Percentiles rank a stretch among this genome's conserved stretches.
These are phyloP conservation scores for Pleuronectes platessa DNA, from an alignment of 2,113 vertebrate species.

Conservation along the genomic window DNA sequence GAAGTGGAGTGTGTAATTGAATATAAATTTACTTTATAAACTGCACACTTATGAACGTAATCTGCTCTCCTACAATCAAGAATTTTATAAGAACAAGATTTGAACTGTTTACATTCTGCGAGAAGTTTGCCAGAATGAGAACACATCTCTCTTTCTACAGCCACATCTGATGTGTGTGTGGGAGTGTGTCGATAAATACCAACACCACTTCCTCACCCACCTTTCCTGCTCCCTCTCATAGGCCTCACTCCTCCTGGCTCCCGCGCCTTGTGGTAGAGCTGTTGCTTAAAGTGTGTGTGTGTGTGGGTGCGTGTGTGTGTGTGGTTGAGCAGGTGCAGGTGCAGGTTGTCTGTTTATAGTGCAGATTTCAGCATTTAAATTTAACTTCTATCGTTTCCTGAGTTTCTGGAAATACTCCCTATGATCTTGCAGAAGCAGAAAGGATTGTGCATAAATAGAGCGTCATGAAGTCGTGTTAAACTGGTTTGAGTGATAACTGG, in stretches of 20 bases:
- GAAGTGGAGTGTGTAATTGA: too few relatives aligned
- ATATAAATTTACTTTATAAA: too few relatives aligned
- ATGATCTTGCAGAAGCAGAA: constrained; percentile 20
- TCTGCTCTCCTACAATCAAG: too few relatives aligned
- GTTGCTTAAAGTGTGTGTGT: constrained; percentile 1
- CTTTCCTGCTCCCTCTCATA: constrained; percentile 60
- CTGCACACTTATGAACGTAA: too few relatives aligned
- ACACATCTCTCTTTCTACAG: constrained; percentile 20
- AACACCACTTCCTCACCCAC: constrained; percentile 72
- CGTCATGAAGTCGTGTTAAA: neutral
- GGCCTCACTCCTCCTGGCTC: constrained; percentile 55
- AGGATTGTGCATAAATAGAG: neutral
- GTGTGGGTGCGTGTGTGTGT: neutral
- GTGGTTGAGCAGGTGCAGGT: constrained; percentile 41
- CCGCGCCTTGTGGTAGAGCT: constrained; percentile 28
- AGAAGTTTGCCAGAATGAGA: neutral
- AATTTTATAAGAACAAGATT: too few relatives aligned
- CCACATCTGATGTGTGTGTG: constrained; percentile 55
- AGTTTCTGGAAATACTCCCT: constrained; percentile 34
- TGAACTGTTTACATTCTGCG: too few relatives aligned
- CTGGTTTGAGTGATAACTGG: too few relatives aligned
- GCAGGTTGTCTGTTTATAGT: constrained; percentile 55
- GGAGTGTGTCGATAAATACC: constrained; percentile 29
- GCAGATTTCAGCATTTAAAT: constrained; percentile 59
- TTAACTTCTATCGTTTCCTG: constrained; percentile 64